Percentiles rank a stretch among this genome's conserved stretches.
Conservation (phyloP, 2,888 invertebrate genomes). For the Apomyelois bistriatella region DNA sequence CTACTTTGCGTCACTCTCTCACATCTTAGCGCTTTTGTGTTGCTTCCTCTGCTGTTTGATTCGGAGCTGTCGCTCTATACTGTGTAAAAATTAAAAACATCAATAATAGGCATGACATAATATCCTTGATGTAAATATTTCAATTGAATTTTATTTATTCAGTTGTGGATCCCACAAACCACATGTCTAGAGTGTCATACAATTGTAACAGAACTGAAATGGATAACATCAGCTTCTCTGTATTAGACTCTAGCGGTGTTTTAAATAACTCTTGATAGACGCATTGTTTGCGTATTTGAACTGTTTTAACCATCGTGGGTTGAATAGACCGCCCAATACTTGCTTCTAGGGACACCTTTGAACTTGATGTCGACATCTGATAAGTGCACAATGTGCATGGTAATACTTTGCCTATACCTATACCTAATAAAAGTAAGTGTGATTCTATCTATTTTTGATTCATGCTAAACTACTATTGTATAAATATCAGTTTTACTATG, state of each 20-base stretch:
- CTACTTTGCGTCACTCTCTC: no score
- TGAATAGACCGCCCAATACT: slow-evolving; percentile 25
- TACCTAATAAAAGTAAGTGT: no score
- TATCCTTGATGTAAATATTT: background rate
- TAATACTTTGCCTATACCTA: background rate
- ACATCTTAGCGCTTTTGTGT: no score
- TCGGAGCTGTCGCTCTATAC: no score
- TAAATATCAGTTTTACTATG: no score
- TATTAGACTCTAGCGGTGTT: slow-evolving; percentile 26
- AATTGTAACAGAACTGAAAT: slow-evolving; percentile 13
- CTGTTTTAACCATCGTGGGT: slow-evolving; percentile 32
- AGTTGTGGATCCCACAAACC: slow-evolving; percentile 15
- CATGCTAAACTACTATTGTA: no score
- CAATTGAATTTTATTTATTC: slow-evolving; percentile 6
- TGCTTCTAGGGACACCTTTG: slow-evolving; percentile 45
- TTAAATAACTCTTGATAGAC: slow-evolving; percentile 27
- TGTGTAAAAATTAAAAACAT: no score
- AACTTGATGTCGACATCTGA: slow-evolving; percentile 41
- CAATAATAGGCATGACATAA: no score
- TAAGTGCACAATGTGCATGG: slow-evolving; percentile 16
- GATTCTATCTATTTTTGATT: no score
- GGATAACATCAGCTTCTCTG: slow-evolving; percentile 6
- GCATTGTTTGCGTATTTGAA: slow-evolving; percentile 34
- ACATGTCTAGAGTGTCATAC: slow-evolving; percentile 10
- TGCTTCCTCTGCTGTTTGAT: no score